Conservation (phyloP, 2,797 vertebrate genomes). For the Clarias laeviceps region DNA sequence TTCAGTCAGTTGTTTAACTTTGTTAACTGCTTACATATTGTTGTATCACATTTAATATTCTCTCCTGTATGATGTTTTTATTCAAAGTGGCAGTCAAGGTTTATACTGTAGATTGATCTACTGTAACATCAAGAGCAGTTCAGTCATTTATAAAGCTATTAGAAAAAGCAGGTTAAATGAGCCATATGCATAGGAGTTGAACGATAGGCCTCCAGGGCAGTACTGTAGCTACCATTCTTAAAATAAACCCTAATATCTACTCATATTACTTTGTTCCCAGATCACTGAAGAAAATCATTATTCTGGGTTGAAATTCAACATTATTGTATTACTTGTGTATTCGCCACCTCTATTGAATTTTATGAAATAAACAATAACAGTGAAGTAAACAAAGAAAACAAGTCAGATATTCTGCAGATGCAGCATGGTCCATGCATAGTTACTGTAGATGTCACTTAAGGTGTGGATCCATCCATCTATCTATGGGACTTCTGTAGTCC, state of each 20-base stretch:
- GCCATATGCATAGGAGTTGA: too few species aligned
- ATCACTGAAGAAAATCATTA: not conserved
- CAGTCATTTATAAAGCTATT: not conserved
- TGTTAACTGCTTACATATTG: not conserved
- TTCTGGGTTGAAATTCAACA: not conserved
- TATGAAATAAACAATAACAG: not conserved
- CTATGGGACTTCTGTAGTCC: too few species aligned
- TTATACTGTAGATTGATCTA: not conserved
- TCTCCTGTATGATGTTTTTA: not conserved
- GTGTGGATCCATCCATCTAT: not conserved
- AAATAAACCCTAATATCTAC: not conserved
- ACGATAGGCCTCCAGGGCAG: not conserved
- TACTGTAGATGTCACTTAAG: not conserved
- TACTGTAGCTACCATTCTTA: not conserved
- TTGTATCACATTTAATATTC: not conserved
- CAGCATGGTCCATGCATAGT: not conserved
- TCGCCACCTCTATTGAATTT: not conserved
- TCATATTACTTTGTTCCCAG: not conserved
- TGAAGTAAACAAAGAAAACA: not conserved
- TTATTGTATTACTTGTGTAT: not conserved
- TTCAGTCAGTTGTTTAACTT: not conserved
- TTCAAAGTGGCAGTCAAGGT: not conserved
- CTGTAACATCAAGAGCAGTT: not conserved
- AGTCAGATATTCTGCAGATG: not conserved
- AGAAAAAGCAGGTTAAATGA: not conserved